These are phyloP conservation scores for Beroe forskalii DNA, from an alignment of 37 sponge, comb jelly and placozoan genomes.

Conservation along the genomic window DNA sequence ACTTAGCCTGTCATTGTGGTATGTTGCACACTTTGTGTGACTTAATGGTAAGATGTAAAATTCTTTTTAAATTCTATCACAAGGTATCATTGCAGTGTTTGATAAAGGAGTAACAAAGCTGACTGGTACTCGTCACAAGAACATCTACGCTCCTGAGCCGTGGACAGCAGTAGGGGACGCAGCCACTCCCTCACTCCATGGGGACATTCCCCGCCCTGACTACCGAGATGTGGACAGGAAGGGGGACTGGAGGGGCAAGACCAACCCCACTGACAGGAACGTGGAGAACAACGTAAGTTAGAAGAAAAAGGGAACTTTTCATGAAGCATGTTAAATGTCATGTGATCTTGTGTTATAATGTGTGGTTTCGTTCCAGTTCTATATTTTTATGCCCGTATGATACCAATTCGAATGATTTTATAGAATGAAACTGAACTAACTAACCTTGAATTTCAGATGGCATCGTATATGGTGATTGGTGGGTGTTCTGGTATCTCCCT, in stretches of 20 bases:
- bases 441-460: conserved; percentile 22
- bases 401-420: too few relatives aligned
- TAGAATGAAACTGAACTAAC: too few relatives aligned
- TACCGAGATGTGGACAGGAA: conserved; percentile 59
- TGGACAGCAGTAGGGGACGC: not conserved
- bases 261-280: conserved; percentile 19
- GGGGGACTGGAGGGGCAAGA: not conserved
- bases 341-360: too few relatives aligned
- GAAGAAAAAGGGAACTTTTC: too few relatives aligned
- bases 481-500: conserved; percentile 73
- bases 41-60: too few relatives aligned
- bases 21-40: too few relatives aligned
- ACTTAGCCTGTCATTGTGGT: too few relatives aligned
- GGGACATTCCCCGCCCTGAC: conserved; percentile 24
- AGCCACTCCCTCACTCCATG: conserved; percentile 26
- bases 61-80: too few relatives aligned
- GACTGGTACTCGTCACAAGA: not conserved
- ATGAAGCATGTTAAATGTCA: too few relatives aligned
- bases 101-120: not conserved
- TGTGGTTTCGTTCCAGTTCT: too few relatives aligned
- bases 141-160: not conserved
- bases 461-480: conserved; percentile 75
- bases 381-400: too few relatives aligned
- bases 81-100: not conserved
- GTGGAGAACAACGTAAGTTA: conserved; percentile 12